Percentiles rank a stretch among this genome's conserved stretches.
These are phyloP conservation scores for Genyomyrus donnyi DNA, from an alignment of 2,113 vertebrate genomes.

Conservation along the genomic window DNA sequence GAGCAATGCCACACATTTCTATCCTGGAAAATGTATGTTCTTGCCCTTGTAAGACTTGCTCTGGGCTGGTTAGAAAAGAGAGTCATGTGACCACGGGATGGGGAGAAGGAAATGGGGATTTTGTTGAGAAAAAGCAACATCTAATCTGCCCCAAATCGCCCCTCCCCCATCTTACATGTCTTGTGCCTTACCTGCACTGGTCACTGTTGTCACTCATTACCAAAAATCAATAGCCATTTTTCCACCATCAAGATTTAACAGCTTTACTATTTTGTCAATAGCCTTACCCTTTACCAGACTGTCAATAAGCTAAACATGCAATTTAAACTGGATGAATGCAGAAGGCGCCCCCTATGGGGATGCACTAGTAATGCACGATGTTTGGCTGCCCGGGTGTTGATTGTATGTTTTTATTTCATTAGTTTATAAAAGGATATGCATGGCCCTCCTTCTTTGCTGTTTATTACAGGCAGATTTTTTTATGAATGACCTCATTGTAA, in stretches of 20 bases:
- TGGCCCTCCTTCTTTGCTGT: background rate
- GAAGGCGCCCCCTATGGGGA: background rate
- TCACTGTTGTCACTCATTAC: background rate
- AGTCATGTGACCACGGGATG: background rate
- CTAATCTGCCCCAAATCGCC: background rate
- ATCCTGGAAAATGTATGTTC: background rate
- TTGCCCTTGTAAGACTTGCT: background rate
- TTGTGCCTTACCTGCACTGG: background rate
- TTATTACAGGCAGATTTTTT: background rate
- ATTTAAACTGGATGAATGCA: background rate
- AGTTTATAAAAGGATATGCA: background rate
- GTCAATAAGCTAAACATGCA: background rate
- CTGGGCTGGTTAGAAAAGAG: background rate
- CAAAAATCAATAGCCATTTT: background rate
- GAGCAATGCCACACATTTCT: background rate
- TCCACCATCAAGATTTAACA: background rate
- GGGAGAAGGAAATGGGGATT: background rate
- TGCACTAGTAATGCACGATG: background rate
- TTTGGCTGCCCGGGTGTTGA: background rate
- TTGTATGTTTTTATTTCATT: background rate
- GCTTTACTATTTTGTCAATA: background rate
- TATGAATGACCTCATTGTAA: background rate
- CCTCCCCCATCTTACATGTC: background rate
- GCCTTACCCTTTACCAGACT: background rate
- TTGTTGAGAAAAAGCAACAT: background rate